Base-by-base conservation (phyloP, 2,888 invertebrate species). In the Torymus aiolomorphi region DNA sequence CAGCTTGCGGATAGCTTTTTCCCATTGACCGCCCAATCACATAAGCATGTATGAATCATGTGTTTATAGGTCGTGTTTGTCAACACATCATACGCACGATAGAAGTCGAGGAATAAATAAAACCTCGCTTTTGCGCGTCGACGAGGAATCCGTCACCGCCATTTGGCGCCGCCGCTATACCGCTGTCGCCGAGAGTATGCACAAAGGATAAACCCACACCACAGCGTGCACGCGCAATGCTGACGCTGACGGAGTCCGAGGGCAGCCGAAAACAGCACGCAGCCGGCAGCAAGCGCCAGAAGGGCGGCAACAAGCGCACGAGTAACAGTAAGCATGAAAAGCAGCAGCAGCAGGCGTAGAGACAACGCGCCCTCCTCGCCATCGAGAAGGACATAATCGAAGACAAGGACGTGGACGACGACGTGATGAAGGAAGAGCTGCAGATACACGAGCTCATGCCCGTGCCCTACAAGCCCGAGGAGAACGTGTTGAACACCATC, bases 381-480 rank as follows among this genome's bases (percentile, higher is more conserved):
- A 52, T 75, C 13, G 75, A 80, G 2, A 81, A 81, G 24, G 67
- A 83, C 69, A 62, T 82, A 66, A 42, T 42, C 8, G 71, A 83
- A 70, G 80, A 75, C 14, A 66, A 82, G 66, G 65, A 82, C 42
- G 42, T 42, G 5, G 42, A 42, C 42, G 42, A 42, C 69, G 13
- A 72, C 57, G 18, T 71, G 18, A 66, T 75, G 73, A 51, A 78
- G 72, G 65, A 82, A 24, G 77, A 82, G 42, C 8, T 77, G 31
- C 79, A 83, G 73, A 82, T 82, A 51, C 79, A 80, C 49, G 81
- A 83, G 49, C 56, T 83, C n/a, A 70, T 82, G 76, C 80, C 82
- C 11, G 80, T 80, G 3, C 76, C 70, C 14, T 80, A 80, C 16
- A 80, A 80, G n/a, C 76, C 82, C 2, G 79, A 82, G 31, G 78